These are phyloP conservation scores for Oreohelix idahoensis DNA, from an alignment of 1,140 invertebrate species.

Conservation along the genomic window DNA sequence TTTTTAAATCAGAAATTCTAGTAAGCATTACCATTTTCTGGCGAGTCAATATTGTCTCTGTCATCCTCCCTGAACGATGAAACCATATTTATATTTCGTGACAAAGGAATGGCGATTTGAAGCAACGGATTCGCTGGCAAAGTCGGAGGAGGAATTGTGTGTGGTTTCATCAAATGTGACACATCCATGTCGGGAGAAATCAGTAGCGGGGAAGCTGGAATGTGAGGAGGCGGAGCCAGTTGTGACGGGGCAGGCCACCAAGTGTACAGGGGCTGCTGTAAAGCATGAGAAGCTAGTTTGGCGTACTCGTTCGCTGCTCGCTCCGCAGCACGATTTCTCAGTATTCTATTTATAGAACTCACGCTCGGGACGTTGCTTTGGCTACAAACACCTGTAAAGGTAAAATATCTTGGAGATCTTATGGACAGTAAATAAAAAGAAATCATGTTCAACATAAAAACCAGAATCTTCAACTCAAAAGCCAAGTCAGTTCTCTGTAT, in stretches of 20 bases:
- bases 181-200: not conserved
- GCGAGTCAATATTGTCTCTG: not conserved
- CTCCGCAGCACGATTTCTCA: slow-evolving; percentile 76
- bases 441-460: too few relatives aligned
- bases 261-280: slow-evolving; percentile 47
- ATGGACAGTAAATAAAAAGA: too few relatives aligned
- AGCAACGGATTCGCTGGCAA: not conserved
- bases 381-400: slow-evolving; percentile 87
- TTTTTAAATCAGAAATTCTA: too few relatives aligned
- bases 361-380: slow-evolving; percentile 98
- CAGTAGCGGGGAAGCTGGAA: not conserved
- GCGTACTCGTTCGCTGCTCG: slow-evolving; percentile 64
- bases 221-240: slow-evolving; percentile 7
- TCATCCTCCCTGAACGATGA: not conserved
- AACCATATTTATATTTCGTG: not conserved
- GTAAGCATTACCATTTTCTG: not conserved
- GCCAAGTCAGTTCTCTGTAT: too few relatives aligned
- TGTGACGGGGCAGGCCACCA: slow-evolving; percentile 42
- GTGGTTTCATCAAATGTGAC: not conserved
- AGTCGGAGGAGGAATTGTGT: not conserved
- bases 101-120: not conserved
- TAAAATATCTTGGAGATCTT: too few relatives aligned
- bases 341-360: slow-evolving; percentile 98
- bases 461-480: too few relatives aligned
- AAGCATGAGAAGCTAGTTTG: slow-evolving; percentile 53